These are phyloP conservation scores for Camponotus floridanus DNA, from an alignment of 1,140 invertebrate species.

Conservation along the genomic window DNA sequence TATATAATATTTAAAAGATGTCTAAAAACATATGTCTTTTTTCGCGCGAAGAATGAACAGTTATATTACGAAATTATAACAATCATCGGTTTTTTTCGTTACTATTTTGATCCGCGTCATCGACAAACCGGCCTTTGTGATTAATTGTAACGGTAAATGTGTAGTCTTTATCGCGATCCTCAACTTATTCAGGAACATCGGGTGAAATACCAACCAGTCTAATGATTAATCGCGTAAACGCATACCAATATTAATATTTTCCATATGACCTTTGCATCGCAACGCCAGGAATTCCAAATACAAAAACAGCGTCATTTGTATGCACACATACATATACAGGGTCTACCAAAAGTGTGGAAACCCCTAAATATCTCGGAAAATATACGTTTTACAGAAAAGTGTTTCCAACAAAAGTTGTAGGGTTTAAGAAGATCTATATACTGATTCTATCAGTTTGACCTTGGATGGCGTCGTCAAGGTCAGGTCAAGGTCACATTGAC, in stretches of 20 bases:
- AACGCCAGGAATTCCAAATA: neutral
- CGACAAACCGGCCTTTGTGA: neutral
- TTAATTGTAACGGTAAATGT: conserved; percentile 49
- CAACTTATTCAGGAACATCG: neutral
- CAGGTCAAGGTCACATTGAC: too few relatives aligned
- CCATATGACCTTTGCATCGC: neutral
- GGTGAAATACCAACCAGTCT: conserved; percentile 32
- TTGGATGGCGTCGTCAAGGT: too few relatives aligned
- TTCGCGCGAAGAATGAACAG: neutral
- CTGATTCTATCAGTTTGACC: too few relatives aligned
- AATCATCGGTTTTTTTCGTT: neutral
- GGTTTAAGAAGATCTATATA: too few relatives aligned
- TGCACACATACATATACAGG: too few relatives aligned
- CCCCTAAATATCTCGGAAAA: too few relatives aligned
- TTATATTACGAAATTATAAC: neutral
- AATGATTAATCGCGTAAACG: conserved; percentile 35
- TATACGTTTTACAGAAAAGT: too few relatives aligned
- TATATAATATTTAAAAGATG: neutral
- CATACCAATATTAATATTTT: neutral
- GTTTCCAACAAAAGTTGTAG: too few relatives aligned
- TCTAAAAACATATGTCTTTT: neutral
- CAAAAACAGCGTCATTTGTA: neutral
- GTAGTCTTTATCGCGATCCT: neutral
- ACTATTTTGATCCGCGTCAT: neutral
- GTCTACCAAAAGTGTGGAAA: too few relatives aligned